A percentile compares a stretch with the other conserved stretches of the same genome.
Evolutionary conservation across 2,113 vertebrate species (phyloP).

Genomic region (Zosterops hypoxanthus): DNA sequence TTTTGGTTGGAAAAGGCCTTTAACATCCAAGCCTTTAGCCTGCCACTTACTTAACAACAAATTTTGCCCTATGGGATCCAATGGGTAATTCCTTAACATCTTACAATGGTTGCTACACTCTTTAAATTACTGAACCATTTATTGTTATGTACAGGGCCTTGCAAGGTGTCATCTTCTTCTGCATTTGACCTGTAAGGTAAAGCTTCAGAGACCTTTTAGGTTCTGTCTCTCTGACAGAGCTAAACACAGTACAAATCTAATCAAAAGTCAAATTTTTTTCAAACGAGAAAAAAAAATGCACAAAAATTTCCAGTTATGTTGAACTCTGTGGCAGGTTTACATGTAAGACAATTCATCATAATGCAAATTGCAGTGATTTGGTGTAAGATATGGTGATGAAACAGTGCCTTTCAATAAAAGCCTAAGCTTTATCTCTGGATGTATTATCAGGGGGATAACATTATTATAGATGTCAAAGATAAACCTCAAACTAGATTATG

Average conservation of each 20-base stretch:
- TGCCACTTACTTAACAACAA: not conserved
- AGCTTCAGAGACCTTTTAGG: not conserved
- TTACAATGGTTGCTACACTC: not conserved
- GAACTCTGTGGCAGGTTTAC: not conserved
- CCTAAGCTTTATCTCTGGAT: slow-evolving; percentile 23
- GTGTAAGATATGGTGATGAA: not conserved
- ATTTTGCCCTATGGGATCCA: not conserved
- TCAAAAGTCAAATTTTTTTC: too few relatives aligned
- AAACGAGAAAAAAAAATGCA: not conserved
- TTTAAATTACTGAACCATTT: not conserved
- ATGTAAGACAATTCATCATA: not conserved
- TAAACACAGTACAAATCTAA: not conserved
- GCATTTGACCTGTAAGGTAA: not conserved
- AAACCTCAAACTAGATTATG: slow-evolving; percentile 12
- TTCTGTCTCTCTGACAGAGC: not conserved
- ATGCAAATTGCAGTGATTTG: slow-evolving; percentile 8
- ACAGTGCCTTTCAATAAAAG: slow-evolving; percentile 1
- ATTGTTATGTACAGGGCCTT: not conserved
- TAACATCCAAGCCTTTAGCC: not conserved
- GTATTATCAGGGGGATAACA: not conserved
- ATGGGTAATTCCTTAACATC: not conserved
- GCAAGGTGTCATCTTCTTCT: not conserved
- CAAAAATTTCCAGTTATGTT: not conserved
- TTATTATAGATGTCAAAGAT: slow-evolving; percentile 21
- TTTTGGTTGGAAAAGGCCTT: not conserved